Base-by-base conservation (phyloP, 2,113 vertebrate genomes). In the Forbesichthys agassizii region DNA sequence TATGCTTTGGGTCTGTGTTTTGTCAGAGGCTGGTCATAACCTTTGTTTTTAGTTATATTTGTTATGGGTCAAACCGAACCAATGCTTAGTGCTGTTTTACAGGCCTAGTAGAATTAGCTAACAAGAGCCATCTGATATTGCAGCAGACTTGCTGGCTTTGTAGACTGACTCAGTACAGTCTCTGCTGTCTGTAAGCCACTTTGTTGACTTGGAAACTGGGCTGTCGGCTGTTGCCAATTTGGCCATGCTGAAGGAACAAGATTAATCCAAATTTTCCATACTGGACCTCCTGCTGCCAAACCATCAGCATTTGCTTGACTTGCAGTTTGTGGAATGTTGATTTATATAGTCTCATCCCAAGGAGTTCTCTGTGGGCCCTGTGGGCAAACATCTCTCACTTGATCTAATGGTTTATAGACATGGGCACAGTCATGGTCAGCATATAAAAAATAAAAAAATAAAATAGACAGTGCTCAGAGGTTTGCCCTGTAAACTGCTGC, bases 231-330 rank as follows among this genome's bases (percentile, higher is more conserved):
- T 66, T 85, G 90, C 92, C 90, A 91, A 85, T 75, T 90, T 91
- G 89, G 89, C 85, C 33, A 36, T 8, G 27, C 74, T 53, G 51
- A 72, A 78, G 76, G 75, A 87, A 85, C 61, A 80, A 79, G 75
- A 86, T 89, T 82, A 90, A 88, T 86, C 78, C 88, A 86, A 80
- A 86, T 90, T 93, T 92, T 92, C 88, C 90, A 89, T 78, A 84
- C 67, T 69, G 81, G 76, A 67, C 75, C 60, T 54, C 74, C 76
- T 67, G 74, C 74, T 73, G 20, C 58, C 36, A 64, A 86, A 85
- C 76, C 70, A 71, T 74, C 33, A 69, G 48, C 71, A 80, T 87
- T 78, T 80, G 89, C 83, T 88, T 74, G 20, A 36, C 75, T 81
- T 86, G 80, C 81, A 82, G 73, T 88, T 89, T 80, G 56, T 77